These are phyloP conservation scores for Sus scrofa DNA, from an alignment of 2,113 vertebrate species.

Conservation along the genomic window T2T-Sscrofa CM000820.6:92248501-92249000, in stretches of 20 bases:
- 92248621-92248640: constrained; percentile 74
- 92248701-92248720: constrained; percentile 83
- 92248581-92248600: constrained; percentile 62
- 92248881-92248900: constrained; percentile 87
- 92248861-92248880: constrained; percentile 89
- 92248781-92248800: constrained; percentile 84
- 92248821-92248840: constrained; percentile 82
- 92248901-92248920: constrained; percentile 89
- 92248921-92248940: constrained; percentile 81
- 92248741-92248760: constrained; percentile 85
- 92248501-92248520: background rate
- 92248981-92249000: constrained; percentile 85
- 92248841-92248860: constrained; percentile 86
- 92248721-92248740: constrained; percentile 84
- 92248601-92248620: constrained; percentile 58
- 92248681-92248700: constrained; percentile 84
- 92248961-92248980: constrained; percentile 84
- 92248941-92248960: constrained; percentile 88
- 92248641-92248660: constrained; percentile 83
- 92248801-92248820: constrained; percentile 86
- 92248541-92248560: constrained; percentile 5
- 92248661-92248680: constrained; percentile 81
- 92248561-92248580: background rate
- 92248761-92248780: constrained; percentile 82
- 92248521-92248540: constrained; percentile 48